Conservation (phyloP, 1,140 invertebrate genomes). For the Contarinia nasturtii region DNA sequence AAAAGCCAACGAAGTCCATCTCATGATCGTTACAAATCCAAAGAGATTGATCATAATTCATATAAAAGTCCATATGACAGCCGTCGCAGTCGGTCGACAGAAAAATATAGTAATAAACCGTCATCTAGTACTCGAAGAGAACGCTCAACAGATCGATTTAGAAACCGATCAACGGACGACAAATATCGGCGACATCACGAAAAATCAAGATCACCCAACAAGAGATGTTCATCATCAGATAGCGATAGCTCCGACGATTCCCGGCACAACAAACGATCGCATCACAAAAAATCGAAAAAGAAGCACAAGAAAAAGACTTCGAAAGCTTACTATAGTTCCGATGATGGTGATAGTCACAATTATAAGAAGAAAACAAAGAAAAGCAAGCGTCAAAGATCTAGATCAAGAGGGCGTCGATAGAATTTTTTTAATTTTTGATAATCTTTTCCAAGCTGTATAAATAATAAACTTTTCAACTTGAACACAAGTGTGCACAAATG, state of each 20-base stretch:
- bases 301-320: neutral
- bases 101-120: neutral
- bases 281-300: neutral
- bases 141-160: neutral
- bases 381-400: constrained; percentile 16
- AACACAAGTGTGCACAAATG: no score
- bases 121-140: neutral
- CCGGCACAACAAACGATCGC: neutral
- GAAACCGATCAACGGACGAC: neutral
- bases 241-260: no score
- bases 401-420: constrained; percentile 9
- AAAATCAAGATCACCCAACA: neutral
- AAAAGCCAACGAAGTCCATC: neutral
- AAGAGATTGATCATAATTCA: neutral
- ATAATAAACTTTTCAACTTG: no score
- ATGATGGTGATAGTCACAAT: constrained; percentile 9
- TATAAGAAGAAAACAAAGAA: constrained; percentile 22
- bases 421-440: no score
- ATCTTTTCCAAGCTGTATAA: no score
- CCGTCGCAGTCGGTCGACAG: neutral
- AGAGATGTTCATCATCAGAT: no score
- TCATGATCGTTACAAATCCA: neutral
- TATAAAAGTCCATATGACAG: neutral
- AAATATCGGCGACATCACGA: neutral
- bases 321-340: neutral